Evolutionary conservation across 2,797 vertebrate genomes (phyloP).

Genomic region (Ateles fusciceps): DNA sequence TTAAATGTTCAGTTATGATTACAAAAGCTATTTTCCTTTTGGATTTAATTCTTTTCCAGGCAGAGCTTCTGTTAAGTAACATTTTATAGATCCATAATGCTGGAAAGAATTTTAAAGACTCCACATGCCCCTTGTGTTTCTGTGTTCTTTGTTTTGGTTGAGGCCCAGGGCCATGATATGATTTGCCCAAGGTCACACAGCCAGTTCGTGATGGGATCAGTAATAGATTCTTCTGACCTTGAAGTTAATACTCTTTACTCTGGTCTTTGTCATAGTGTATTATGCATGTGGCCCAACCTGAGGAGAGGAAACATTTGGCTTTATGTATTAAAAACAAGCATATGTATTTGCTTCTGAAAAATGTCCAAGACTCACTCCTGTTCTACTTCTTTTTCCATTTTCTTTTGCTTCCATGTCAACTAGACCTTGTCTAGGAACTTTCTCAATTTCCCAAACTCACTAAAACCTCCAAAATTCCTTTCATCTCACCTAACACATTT

Average conservation of each 20-base stretch:
- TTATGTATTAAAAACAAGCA: conserved; percentile 40
- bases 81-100: conserved; percentile 23
- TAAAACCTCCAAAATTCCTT: not conserved
- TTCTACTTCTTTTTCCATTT: conserved; percentile 41
- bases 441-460: not conserved
- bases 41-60: conserved; percentile 71
- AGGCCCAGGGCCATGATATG: not conserved
- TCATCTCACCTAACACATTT: not conserved
- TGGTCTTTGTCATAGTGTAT: conserved; percentile 1
- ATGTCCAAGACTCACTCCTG: conserved; percentile 23
- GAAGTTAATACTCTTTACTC: not conserved
- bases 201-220: not conserved
- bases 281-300: not conserved
- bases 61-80: conserved; percentile 43
- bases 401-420: not conserved
- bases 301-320: conserved; percentile 38
- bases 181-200: not conserved
- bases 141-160: conserved; percentile 6
- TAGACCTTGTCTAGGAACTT: not conserved
- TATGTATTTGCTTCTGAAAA: conserved; percentile 58
- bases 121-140: not conserved
- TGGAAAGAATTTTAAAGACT: conserved; percentile 37
- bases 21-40: conserved; percentile 74
- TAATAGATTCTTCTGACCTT: not conserved
- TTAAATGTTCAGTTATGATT: conserved; percentile 72